A percentile compares a stretch with the other conserved stretches of the same genome.
phyloP scores from a whole-genome alignment of 2,113 vertebrate genomes.

The Synchiropus splendidus region DNA sequence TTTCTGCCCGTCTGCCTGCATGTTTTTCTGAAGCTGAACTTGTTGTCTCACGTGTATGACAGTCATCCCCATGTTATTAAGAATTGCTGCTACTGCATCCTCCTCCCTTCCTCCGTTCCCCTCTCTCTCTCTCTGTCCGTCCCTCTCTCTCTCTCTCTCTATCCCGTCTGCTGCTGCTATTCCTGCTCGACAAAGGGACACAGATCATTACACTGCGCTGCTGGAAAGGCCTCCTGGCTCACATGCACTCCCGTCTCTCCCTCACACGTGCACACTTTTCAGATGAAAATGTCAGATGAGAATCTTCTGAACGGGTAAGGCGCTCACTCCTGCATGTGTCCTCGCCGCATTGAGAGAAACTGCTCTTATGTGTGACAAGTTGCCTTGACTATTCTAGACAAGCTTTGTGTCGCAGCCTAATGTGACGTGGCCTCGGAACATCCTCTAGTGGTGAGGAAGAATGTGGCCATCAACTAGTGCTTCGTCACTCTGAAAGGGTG shows the following conservation, averaged over 20 bases:
- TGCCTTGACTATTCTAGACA: slow-evolving; percentile 2
- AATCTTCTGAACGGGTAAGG: slow-evolving; percentile 64
- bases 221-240: slow-evolving; percentile 35
- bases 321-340: slow-evolving; percentile 3
- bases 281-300: slow-evolving; percentile 72
- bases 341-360: too few relatives aligned
- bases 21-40: slow-evolving; percentile 14
- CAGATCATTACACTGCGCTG: slow-evolving; percentile 31
- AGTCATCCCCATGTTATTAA: slow-evolving; percentile 72
- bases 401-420: slow-evolving; percentile 8
- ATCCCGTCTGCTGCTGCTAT: slow-evolving; percentile 27
- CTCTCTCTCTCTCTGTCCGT: slow-evolving; percentile 2
- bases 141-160: slow-evolving; percentile 12
- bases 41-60: slow-evolving; percentile 33
- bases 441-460: slow-evolving; percentile 9
- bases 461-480: slow-evolving; percentile 28
- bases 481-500: not conserved
- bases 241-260: slow-evolving; percentile 19
- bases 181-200: slow-evolving; percentile 28
- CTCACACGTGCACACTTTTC: slow-evolving; percentile 26
- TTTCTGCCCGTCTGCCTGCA: slow-evolving; percentile 15
- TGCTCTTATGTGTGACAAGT: slow-evolving; percentile 38
- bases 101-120: slow-evolving; percentile 10
- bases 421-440: not conserved
- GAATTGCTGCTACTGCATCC: slow-evolving; percentile 38